Conservation (phyloP, 2,113 vertebrate genomes). For the Piprites chloris region DNA sequence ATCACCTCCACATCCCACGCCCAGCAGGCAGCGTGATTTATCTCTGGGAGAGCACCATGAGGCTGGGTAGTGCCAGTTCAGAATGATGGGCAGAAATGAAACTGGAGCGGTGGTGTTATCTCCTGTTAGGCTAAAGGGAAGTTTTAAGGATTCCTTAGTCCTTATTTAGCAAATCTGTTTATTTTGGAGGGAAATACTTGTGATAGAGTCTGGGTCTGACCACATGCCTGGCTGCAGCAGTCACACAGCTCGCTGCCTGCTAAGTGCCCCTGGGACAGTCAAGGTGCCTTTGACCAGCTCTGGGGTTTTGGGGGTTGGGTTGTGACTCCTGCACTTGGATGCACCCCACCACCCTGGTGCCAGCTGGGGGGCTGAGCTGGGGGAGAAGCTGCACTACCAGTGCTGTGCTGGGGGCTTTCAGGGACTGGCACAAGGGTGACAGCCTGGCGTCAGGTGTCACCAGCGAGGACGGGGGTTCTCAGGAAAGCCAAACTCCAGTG, state of each 20-base stretch:
- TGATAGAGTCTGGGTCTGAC: background rate
- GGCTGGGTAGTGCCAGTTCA: accelerated
- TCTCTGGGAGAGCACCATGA: background rate
- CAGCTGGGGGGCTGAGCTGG: accelerated
- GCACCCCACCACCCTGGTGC: background rate
- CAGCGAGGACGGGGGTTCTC: accelerated
- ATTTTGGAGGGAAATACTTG: background rate
- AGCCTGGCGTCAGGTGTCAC: background rate
- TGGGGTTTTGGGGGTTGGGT: background rate
- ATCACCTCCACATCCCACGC: accelerated
- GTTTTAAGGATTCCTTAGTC: background rate
- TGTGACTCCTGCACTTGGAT: background rate
- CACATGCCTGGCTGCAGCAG: background rate
- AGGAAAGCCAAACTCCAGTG: accelerated
- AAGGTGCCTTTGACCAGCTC: background rate
- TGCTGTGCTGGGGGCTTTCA: background rate
- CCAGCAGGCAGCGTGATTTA: background rate
- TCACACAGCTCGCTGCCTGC: background rate
- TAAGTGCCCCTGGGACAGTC: background rate
- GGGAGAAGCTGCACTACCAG: background rate
- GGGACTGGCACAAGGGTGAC: background rate
- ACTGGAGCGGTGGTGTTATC: background rate
- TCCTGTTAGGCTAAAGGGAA: background rate
- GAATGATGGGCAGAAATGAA: background rate
- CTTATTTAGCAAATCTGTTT: background rate